Conservation (phyloP, 1,140 invertebrate species). For the Proctacanthus coquilletti region DNA sequence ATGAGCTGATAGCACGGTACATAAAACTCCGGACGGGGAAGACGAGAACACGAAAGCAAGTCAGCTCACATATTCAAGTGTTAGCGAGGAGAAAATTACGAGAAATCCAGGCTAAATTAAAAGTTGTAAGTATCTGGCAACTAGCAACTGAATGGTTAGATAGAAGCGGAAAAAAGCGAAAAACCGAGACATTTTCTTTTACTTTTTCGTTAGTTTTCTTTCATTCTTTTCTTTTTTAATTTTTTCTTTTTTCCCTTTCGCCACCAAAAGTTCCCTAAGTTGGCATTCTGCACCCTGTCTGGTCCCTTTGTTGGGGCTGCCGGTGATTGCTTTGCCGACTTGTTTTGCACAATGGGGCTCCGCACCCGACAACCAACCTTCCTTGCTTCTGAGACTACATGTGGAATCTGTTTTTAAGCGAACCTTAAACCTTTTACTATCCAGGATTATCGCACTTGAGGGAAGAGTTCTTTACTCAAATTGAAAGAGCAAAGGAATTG, state of each 20-base stretch:
- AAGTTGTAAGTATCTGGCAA: slow-evolving; percentile 61
- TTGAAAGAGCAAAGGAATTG: too few relatives aligned
- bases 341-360: too few relatives aligned
- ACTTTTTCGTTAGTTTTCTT: not conserved
- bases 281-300: too few relatives aligned
- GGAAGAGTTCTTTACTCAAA: too few relatives aligned
- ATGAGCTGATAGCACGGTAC: slow-evolving; percentile 98
- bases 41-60: slow-evolving; percentile 97
- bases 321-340: too few relatives aligned
- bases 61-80: slow-evolving; percentile 98
- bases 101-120: slow-evolving; percentile 93
- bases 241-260: slow-evolving; percentile 1
- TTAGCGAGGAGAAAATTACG: slow-evolving; percentile 92
- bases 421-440: too few relatives aligned
- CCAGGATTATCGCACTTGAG: too few relatives aligned
- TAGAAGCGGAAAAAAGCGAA: not conserved
- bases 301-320: too few relatives aligned
- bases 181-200: slow-evolving; percentile 3
- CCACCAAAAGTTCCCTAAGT: too few relatives aligned
- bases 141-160: not conserved
- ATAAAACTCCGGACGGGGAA: slow-evolving; percentile 98
- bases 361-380: too few relatives aligned
- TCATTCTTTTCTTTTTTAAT: slow-evolving; percentile 3
- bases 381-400: too few relatives aligned
- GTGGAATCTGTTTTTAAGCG: too few relatives aligned